phyloP scores from a whole-genome alignment of 2,113 vertebrate genomes.

The Orycteropus afer region DNA sequence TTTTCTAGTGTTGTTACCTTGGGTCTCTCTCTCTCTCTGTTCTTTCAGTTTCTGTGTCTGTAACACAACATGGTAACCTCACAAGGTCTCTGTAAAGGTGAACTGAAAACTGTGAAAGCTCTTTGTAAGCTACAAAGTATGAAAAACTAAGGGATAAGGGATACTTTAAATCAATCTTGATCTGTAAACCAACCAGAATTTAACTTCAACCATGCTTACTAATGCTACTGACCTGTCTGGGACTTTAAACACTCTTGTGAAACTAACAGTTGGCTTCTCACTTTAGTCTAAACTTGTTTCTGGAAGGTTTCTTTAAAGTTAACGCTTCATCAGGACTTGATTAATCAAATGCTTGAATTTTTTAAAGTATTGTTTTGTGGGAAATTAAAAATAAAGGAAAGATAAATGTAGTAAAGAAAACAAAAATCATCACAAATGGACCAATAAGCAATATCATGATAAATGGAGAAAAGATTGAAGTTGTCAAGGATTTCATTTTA shows the following conservation, averaged over 20 bases:
- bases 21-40: neutral
- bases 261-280: neutral
- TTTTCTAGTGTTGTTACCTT: neutral
- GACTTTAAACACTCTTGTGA: neutral
- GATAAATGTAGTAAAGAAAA: neutral
- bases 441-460: neutral
- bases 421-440: neutral
- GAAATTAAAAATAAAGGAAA: neutral
- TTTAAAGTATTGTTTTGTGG: neutral
- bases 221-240: neutral
- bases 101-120: neutral
- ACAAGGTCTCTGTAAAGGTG: neutral
- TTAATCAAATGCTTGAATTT: neutral
- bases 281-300: neutral
- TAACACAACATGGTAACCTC: neutral
- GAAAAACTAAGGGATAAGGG: neutral
- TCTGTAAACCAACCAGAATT: neutral
- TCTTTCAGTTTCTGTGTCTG: neutral
- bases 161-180: neutral
- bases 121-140: neutral
- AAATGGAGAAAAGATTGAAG: neutral
- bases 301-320: neutral
- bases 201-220: neutral
- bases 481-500: neutral
- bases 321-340: neutral